Conservation (phyloP, 2,797 vertebrate species). For the Centroberyx gerrardi region DNA sequence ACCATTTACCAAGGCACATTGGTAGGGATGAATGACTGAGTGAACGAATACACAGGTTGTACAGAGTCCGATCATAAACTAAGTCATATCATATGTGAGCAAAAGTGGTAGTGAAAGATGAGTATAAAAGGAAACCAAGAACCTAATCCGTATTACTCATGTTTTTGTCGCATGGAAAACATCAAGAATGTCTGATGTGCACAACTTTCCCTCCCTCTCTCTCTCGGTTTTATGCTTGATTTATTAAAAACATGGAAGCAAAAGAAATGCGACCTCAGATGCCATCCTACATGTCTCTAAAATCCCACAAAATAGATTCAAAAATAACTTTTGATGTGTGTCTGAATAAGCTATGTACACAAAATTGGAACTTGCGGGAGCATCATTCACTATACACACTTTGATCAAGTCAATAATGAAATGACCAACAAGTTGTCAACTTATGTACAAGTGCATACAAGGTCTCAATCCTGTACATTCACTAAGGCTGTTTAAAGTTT, state of each 20-base stretch:
- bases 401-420: constrained; percentile 44
- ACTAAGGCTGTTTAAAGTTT: constrained; percentile 90
- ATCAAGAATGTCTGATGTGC: constrained; percentile 40
- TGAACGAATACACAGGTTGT: constrained; percentile 66
- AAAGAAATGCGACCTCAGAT: constrained; percentile 42
- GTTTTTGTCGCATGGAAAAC: constrained; percentile 48
- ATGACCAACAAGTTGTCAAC: constrained; percentile 84
- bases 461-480: constrained; percentile 92
- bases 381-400: constrained; percentile 44
- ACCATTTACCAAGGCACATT: constrained; percentile 87
- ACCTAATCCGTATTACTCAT: constrained; percentile 27
- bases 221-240: background rate
- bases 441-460: constrained; percentile 88
- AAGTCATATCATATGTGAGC: constrained; percentile 49
- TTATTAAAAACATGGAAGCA: constrained; percentile 24
- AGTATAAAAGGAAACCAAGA: constrained; percentile 45
- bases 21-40: constrained; percentile 81
- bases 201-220: constrained; percentile 38
- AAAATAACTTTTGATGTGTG: constrained; percentile 7
- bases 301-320: constrained; percentile 36
- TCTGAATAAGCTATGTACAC: constrained; percentile 33
- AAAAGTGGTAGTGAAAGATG: constrained; percentile 48
- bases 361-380: constrained; percentile 24
- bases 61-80: constrained; percentile 68
- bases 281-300: constrained; percentile 27